phyloP scores from a whole-genome alignment of 2,797 vertebrate genomes.

The Cheracebus regulus region DNA sequence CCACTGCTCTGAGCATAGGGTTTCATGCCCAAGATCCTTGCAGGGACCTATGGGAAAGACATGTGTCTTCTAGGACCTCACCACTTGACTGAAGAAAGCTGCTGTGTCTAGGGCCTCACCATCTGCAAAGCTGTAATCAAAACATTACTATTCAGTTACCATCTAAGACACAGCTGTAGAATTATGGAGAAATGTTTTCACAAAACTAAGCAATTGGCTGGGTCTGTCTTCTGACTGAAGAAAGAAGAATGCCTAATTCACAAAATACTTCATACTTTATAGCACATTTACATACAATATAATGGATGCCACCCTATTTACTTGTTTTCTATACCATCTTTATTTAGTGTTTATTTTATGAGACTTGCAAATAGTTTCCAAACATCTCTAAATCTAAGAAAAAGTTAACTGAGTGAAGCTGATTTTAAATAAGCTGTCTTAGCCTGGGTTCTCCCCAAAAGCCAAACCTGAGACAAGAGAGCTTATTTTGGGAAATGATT shows the following conservation, averaged over 20 bases:
- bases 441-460: constrained; percentile 30
- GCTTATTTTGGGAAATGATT: background rate
- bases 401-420: background rate
- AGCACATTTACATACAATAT: background rate
- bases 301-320: background rate
- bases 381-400: constrained; percentile 44
- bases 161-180: constrained; percentile 68
- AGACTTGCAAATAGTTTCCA: constrained; percentile 57
- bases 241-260: constrained; percentile 32
- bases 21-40: background rate
- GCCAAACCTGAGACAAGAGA: background rate
- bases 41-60: background rate
- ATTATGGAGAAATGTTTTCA: constrained; percentile 40
- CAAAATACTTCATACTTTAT: background rate
- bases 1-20: background rate
- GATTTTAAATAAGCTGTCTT: constrained; percentile 44
- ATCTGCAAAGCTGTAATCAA: constrained; percentile 54
- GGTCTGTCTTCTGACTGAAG: constrained; percentile 16
- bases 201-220: constrained; percentile 59
- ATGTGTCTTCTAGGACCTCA: background rate
- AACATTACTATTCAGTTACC: constrained; percentile 68
- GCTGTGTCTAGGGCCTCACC: background rate
- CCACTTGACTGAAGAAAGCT: constrained; percentile 35
- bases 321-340: constrained; percentile 6
- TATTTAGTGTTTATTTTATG: constrained; percentile 45